These are phyloP conservation scores for Labeo catla DNA, from an alignment of 2,113 vertebrate genomes.

Conservation along the genomic window DNA sequence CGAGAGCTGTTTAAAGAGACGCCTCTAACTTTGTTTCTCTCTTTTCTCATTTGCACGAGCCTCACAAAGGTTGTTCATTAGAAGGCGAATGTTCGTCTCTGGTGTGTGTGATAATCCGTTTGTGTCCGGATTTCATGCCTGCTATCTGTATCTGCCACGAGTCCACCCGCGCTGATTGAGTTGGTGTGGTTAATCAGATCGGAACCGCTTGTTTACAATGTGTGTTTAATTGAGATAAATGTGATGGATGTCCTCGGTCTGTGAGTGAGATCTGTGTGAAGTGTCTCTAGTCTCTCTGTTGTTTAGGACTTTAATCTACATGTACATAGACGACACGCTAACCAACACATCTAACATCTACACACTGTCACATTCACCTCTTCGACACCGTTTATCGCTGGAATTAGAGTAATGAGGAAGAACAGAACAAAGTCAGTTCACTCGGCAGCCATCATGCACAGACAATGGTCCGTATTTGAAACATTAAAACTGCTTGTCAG, in stretches of 20 bases:
- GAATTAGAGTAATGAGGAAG: constrained; percentile 5
- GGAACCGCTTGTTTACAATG: constrained; percentile 40
- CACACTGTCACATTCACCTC: neutral
- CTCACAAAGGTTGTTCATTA: constrained; percentile 31
- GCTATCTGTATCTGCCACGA: constrained; percentile 37
- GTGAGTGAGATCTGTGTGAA: constrained; percentile 34
- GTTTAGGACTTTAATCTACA: neutral
- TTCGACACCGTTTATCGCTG: neutral
- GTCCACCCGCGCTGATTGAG: constrained; percentile 38
- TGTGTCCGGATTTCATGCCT: constrained; percentile 32
- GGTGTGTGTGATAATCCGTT: constrained; percentile 29
- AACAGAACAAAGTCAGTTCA: neutral
- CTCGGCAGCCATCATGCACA: neutral
- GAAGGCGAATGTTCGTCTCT: constrained; percentile 5
- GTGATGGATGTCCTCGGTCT: constrained; percentile 38
- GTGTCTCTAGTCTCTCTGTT: constrained; percentile 15
- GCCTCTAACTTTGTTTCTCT: constrained; percentile 19
- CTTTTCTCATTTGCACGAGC: constrained; percentile 6
- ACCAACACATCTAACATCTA: neutral
- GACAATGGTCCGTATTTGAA: neutral
- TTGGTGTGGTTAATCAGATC: constrained; percentile 34
- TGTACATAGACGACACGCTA: neutral
- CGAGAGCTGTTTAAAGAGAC: constrained; percentile 2
- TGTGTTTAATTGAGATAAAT: constrained; percentile 58
- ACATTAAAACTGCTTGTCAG: neutral